Evolutionary conservation across 2,888 invertebrate genomes (phyloP).

Genomic region (Heteromyza rotundicornis): DNA sequence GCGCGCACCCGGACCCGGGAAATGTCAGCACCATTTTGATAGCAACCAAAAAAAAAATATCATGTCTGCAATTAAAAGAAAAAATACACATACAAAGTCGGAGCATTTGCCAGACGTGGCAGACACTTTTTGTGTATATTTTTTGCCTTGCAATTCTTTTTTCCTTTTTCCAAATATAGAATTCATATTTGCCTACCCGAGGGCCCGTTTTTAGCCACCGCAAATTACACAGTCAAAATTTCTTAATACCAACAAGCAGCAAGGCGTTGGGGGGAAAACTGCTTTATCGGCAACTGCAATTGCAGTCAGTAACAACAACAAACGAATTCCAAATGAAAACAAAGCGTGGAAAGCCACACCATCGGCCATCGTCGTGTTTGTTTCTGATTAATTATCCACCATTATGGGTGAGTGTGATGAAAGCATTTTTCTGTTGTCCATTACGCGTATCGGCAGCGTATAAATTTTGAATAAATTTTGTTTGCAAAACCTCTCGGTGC

Average conservation of each 20-base stretch:
- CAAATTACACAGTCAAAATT: too few species aligned
- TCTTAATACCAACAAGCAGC: too few species aligned
- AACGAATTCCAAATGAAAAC: not conserved
- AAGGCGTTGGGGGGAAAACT: not conserved
- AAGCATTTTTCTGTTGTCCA: slow-evolving; percentile 50
- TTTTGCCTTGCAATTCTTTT: too few species aligned
- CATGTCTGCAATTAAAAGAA: not conserved
- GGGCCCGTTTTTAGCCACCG: not conserved
- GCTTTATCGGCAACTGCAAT: not conserved
- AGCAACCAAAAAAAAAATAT: not conserved
- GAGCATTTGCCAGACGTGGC: not conserved
- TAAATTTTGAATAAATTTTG: slow-evolving; percentile 40
- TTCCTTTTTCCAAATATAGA: not conserved
- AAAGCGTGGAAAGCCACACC: not conserved
- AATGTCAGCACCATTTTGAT: not conserved
- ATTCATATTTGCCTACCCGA: not conserved
- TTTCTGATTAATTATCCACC: slow-evolving; percentile 41
- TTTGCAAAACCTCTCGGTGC: slow-evolving; percentile 25
- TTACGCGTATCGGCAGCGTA: slow-evolving; percentile 45
- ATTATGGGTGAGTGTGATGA: slow-evolving; percentile 39
- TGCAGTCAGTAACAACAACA: not conserved
- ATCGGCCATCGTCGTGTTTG: slow-evolving; percentile 8
- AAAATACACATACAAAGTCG: not conserved
- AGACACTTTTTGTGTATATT: not conserved
- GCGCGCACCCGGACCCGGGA: too few species aligned